These are phyloP conservation scores for Sebastes fasciatus DNA, from an alignment of 2,113 vertebrate genomes.

Conservation along the genomic window DNA sequence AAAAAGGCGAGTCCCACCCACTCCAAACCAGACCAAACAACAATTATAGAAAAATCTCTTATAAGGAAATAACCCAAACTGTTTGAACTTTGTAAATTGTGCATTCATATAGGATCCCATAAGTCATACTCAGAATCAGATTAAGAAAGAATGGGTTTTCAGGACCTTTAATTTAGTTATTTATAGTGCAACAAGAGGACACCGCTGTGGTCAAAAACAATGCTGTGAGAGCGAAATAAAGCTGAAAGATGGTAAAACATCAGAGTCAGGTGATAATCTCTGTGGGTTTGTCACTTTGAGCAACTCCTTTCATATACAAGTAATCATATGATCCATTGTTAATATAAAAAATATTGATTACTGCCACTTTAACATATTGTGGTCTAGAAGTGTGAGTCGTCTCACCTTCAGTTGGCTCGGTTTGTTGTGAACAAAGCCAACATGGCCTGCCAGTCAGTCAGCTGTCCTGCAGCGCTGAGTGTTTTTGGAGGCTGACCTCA, in stretches of 20 bases:
- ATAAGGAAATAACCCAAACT: neutral
- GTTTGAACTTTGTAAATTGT: neutral
- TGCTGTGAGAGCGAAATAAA: neutral
- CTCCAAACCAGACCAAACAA: neutral
- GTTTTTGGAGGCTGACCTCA: constrained; percentile 38
- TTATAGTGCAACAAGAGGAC: neutral
- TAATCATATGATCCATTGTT: neutral
- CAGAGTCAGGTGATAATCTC: neutral
- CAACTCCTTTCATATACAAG: neutral
- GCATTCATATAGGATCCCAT: too few species aligned
- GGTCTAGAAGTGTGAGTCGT: neutral
- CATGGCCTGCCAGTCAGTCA: constrained; percentile 8
- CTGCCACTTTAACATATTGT: neutral
- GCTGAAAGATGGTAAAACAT: neutral
- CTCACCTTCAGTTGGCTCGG: neutral
- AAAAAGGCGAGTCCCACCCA: neutral
- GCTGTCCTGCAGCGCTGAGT: constrained; percentile 8
- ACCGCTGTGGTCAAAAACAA: neutral
- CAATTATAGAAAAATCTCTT: neutral
- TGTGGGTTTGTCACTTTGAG: neutral
- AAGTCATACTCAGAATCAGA: too few species aligned
- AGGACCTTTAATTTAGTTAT: neutral
- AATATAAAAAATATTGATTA: neutral
- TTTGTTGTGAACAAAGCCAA: constrained; percentile 2
- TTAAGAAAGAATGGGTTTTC: neutral